These are phyloP conservation scores for Hyles vespertilio DNA, from an alignment of 1,140 invertebrate species.

Conservation along the genomic window DNA sequence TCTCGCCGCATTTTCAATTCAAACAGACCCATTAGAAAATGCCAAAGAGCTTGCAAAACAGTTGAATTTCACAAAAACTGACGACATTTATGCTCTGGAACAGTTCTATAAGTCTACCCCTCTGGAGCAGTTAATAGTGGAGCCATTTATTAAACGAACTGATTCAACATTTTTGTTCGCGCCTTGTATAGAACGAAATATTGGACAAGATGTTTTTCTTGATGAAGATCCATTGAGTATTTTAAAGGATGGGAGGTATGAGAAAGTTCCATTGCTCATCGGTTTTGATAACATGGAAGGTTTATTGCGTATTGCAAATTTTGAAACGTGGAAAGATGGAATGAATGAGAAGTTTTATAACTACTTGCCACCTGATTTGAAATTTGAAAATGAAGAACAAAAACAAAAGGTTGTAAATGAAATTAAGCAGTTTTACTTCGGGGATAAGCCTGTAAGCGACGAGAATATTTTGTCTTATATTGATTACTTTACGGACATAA, in stretches of 20 bases:
- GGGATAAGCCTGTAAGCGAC: constrained; percentile 20
- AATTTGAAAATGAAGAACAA: constrained; percentile 32
- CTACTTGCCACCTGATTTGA: constrained; percentile 46
- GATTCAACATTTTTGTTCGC: constrained; percentile 28
- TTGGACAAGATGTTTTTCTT: constrained; percentile 31
- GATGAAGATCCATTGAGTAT: constrained; percentile 32
- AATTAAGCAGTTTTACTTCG: constrained; percentile 49
- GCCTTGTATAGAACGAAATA: constrained; percentile 36
- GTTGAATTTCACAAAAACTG: constrained; percentile 20
- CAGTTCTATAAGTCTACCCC: constrained; percentile 29
- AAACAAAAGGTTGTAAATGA: constrained; percentile 30
- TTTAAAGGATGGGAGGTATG: constrained; percentile 17
- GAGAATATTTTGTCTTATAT: constrained; percentile 34
- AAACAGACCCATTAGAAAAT: constrained; percentile 30
- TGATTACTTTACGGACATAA: constrained; percentile 42
- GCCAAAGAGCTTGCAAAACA: constrained; percentile 27
- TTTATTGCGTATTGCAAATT: too few species aligned
- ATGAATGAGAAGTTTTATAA: constrained; percentile 52
- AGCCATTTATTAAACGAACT: constrained; percentile 7
- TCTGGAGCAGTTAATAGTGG: constrained; percentile 14
- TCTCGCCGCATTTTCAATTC: constrained; percentile 25
- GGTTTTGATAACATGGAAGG: too few species aligned
- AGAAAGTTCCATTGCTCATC: too few species aligned
- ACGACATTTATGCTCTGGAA: constrained; percentile 33
- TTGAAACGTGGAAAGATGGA: constrained; percentile 2